Conservation (phyloP, 2,797 vertebrate genomes). For the Podarcis siculus region DNA sequence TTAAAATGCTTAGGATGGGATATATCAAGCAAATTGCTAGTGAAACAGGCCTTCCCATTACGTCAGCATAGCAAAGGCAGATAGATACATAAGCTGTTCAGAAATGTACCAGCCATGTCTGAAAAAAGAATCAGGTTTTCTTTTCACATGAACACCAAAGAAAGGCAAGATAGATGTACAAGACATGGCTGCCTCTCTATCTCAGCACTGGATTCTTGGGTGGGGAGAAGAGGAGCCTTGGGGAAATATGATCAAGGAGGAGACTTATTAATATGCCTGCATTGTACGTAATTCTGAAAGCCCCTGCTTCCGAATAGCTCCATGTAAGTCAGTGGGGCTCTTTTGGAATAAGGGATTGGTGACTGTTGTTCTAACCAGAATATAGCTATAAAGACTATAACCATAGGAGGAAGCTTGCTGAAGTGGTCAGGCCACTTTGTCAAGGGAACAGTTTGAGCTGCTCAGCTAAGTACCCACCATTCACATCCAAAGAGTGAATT, state of each 20-base stretch:
- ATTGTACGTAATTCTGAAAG: not conserved
- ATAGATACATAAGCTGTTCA: not conserved
- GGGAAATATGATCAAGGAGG: not conserved
- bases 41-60: not conserved
- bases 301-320: not conserved
- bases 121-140: not conserved
- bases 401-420: too few species aligned
- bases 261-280: not conserved
- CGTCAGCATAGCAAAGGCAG: not conserved
- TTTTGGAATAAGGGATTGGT: not conserved
- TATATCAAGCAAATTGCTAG: not conserved
- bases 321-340: not conserved
- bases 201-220: not conserved
- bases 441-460: too few species aligned
- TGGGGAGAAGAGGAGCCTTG: not conserved
- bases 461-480: too few species aligned
- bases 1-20: not conserved
- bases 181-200: not conserved
- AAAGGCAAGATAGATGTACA: not conserved
- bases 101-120: not conserved
- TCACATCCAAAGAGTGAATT: too few species aligned
- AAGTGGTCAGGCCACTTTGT: too few species aligned
- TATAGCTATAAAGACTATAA: too few species aligned
- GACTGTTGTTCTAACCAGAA: not conserved
- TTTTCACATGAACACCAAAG: not conserved